phyloP scores from a whole-genome alignment of 2,113 vertebrate genomes.

The Zosterops borbonicus region DNA sequence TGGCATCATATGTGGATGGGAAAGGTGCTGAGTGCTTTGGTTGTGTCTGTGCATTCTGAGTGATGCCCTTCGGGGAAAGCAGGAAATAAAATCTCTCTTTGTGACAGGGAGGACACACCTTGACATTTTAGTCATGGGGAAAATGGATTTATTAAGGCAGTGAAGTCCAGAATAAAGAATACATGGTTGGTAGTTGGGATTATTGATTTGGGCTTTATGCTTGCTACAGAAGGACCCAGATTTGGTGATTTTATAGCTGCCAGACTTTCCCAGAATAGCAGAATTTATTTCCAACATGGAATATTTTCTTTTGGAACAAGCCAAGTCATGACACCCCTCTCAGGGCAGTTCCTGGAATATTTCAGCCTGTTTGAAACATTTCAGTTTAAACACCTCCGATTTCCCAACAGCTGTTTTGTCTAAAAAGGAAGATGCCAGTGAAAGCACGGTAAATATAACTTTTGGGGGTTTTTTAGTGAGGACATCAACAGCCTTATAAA shows the following conservation, averaged over 20 bases:
- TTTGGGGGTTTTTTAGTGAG: background rate
- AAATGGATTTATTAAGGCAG: background rate
- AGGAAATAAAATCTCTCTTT: background rate
- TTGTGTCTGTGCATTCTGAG: background rate
- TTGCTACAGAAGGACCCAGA: background rate
- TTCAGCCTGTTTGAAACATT: background rate
- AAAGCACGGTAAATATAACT: background rate
- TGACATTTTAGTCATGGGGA: fast-evolving
- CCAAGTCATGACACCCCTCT: background rate
- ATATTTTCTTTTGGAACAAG: background rate
- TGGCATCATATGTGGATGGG: background rate
- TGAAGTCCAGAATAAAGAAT: background rate
- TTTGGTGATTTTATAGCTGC: background rate
- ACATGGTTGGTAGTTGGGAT: fast-evolving
- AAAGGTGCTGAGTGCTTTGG: background rate
- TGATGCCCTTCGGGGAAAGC: background rate
- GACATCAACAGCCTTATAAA: background rate
- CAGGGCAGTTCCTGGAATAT: background rate
- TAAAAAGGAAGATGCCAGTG: background rate
- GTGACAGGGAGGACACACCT: background rate
- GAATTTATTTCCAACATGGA: background rate
- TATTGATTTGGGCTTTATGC: background rate
- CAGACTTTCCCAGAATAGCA: background rate
- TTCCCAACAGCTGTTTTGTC: background rate
- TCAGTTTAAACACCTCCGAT: background rate